Percentiles rank a stretch among this genome's conserved stretches.
Conservation (phyloP, 2,888 invertebrate species). For the Drepana falcataria region DNA sequence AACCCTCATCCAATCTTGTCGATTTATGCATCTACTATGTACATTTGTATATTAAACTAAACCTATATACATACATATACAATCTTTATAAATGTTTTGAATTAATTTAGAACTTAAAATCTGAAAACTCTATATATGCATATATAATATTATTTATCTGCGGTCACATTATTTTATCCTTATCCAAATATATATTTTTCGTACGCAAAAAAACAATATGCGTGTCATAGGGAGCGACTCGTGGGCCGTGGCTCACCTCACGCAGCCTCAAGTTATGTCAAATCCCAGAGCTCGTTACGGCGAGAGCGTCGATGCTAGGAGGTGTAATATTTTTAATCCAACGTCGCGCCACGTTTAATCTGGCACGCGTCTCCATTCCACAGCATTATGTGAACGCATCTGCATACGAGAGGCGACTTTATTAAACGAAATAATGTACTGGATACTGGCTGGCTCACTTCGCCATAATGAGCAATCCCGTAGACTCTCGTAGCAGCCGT, state of each 20-base stretch:
- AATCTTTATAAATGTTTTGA: too few species aligned
- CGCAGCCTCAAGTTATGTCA: not conserved
- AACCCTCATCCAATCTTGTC: not conserved
- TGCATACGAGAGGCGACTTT: slow-evolving; percentile 27
- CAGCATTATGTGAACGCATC: slow-evolving; percentile 46
- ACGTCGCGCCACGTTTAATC: slow-evolving; percentile 15
- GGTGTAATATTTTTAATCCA: not conserved
- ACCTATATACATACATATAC: too few species aligned
- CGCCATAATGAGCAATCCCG: slow-evolving; percentile 51
- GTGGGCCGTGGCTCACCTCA: not conserved
- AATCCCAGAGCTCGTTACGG: not conserved
- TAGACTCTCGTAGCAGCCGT: slow-evolving; percentile 11
- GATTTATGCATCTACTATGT: too few species aligned
- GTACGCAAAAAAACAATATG: not conserved
- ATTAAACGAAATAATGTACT: slow-evolving; percentile 45
- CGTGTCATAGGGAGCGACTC: not conserved
- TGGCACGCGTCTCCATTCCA: slow-evolving; percentile 22
- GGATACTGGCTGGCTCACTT: slow-evolving; percentile 36
- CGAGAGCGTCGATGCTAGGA: not conserved
- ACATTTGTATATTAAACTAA: too few species aligned
- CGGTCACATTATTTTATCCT: not conserved
- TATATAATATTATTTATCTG: too few species aligned
- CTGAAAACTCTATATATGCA: too few species aligned
- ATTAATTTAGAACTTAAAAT: too few species aligned
- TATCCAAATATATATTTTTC: not conserved